Evolutionary conservation across 2,113 vertebrate species (phyloP).

Genomic region (Erythrocercus mccallii): DNA sequence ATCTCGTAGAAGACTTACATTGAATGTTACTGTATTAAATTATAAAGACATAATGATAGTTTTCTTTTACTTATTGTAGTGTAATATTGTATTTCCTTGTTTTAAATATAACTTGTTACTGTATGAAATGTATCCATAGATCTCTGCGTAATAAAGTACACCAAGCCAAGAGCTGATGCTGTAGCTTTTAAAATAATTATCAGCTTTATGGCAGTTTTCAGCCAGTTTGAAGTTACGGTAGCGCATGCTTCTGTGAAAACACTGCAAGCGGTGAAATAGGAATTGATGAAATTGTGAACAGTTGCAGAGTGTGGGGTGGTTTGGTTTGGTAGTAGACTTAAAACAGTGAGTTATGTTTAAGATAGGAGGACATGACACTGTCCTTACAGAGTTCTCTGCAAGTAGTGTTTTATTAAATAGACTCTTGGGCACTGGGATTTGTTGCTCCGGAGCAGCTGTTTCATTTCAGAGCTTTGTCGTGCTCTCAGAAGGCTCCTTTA

Average conservation of each 20-base stretch:
- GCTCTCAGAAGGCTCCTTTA: not conserved
- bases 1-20: fast-evolving
- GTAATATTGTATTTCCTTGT: not conserved
- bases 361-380: not conserved
- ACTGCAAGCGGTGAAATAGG: not conserved
- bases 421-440: not conserved
- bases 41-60: not conserved
- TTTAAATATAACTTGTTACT: not conserved
- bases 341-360: not conserved
- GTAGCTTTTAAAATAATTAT: not conserved
- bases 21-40: not conserved
- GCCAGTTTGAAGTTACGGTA: not conserved
- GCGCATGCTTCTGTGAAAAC: not conserved
- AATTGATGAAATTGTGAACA: not conserved
- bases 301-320: not conserved
- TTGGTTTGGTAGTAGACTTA: not conserved
- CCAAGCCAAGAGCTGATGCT: not conserved
- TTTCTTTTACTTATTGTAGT: not conserved
- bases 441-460: not conserved
- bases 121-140: not conserved
- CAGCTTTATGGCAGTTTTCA: not conserved
- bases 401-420: not conserved
- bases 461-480: not conserved
- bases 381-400: not conserved
- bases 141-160: not conserved